Base-by-base conservation (phyloP, 1,140 invertebrate genomes). In the Drosophila yakuba region DNA sequence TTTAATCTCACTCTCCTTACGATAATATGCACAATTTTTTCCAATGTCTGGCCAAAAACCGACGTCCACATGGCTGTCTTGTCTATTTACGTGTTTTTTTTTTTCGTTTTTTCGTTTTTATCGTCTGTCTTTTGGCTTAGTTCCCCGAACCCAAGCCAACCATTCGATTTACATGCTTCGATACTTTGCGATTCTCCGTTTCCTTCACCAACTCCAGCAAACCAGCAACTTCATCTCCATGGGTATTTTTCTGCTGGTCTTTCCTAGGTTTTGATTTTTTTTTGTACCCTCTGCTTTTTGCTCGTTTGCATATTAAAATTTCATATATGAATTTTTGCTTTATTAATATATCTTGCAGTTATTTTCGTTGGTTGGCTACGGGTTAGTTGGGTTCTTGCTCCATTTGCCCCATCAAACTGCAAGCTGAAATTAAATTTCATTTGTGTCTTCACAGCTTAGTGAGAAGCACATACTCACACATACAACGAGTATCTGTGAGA, bases 291-390 rank as follows among this genome's bases (percentile, higher is more conserved):
- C 41, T 69, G 74, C 78, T 83, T 82, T 86, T 73, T 67, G 64
- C 79, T 78, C 83, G 83, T 83, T 83, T 86, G 83, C 83, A 86
- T 86, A 86, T 86, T 86, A 86, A 89, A 86, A 86, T 89, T 86
- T 89, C 84, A 86, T 88, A 86, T 86, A 89, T 86, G 84, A 57
- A 83, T 77, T 89, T 86, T 78, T 88, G 84, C 83, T 86, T 83
- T 86, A 86, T 86, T 86, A 88, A 86, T 86, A 78, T 78, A 78
- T 78, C 74, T 88, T 89, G 79, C 83, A 83, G 84, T 88, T 86
- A 86, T 86, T 83, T 86, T 83, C 78, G 77, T 81, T 83, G 75
- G 69, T 72, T 76, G 57, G 62, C 51, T 55, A 50, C 52, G 62
- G 71, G 77, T 80, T 61, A 80, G 81, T 80, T 85, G 74, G 68